Conservation (phyloP, 2,113 vertebrate genomes). For the Oostethus manadensis region DNA sequence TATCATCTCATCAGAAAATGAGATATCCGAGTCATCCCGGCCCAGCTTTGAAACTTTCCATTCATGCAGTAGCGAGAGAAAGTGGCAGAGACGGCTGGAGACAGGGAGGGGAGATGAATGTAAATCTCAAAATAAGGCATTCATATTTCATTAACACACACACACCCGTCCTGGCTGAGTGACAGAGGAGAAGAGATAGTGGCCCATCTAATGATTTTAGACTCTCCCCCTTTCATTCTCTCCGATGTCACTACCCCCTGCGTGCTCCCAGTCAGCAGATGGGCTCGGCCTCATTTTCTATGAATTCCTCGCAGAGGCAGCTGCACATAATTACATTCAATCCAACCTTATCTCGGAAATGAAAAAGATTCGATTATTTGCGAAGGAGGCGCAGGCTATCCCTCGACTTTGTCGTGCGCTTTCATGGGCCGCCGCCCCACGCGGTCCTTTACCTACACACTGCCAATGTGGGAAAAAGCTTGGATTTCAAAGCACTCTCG, state of each 20-base stretch:
- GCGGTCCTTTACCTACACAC: constrained; percentile 25
- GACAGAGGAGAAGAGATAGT: constrained; percentile 83
- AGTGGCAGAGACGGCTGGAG: constrained; percentile 29
- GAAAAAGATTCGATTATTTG: constrained; percentile 78
- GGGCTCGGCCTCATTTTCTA: constrained; percentile 74
- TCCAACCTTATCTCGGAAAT: constrained; percentile 74
- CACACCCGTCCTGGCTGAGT: constrained; percentile 72
- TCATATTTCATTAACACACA: constrained; percentile 92
- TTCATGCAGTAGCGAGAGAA: constrained; percentile 21
- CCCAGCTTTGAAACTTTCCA: constrained; percentile 54
- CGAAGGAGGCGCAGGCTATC: constrained; percentile 69
- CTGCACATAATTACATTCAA: constrained; percentile 74
- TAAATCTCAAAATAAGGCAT: constrained; percentile 82
- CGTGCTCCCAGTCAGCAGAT: constrained; percentile 79
- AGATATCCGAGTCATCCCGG: constrained; percentile 50
- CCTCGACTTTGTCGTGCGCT: constrained; percentile 45
- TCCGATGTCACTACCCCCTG: constrained; percentile 35
- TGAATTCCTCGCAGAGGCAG: constrained; percentile 70
- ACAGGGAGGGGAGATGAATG: constrained; percentile 75
- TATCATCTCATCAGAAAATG: constrained; percentile 66
- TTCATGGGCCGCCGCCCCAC: constrained; percentile 15
- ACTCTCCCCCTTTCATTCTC: constrained; percentile 76
- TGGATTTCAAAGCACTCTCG: constrained; percentile 27
- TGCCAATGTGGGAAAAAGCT: constrained; percentile 33
- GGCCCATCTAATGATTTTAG: constrained; percentile 87